Evolutionary conservation across 2,888 invertebrate species (phyloP).

Genomic region (Apocheima hispidaria): DNA sequence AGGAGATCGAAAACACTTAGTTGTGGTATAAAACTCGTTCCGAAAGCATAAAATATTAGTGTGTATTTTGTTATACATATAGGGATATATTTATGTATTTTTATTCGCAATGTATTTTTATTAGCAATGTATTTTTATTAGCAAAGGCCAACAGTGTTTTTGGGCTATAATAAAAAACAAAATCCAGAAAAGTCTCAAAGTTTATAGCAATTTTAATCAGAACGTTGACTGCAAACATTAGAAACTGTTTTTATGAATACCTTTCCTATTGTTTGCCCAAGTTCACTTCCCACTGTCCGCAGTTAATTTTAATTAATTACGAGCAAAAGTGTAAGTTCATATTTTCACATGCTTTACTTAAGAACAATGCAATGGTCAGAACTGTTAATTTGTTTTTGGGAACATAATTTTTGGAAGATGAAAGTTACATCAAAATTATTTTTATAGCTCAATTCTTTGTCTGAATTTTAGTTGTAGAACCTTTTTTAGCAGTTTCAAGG

Average conservation of each 20-base stretch:
- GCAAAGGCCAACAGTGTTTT: neutral
- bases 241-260: slow-evolving; percentile 71
- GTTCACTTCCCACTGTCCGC: slow-evolving; percentile 76
- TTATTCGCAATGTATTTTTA: no score
- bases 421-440: slow-evolving; percentile 38
- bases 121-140: no score
- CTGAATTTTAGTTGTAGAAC: neutral
- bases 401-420: slow-evolving; percentile 42
- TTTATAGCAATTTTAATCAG: slow-evolving; percentile 48
- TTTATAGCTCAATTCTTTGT: slow-evolving; percentile 12
- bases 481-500: slow-evolving; percentile 10
- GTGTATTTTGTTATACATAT: no score
- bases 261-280: slow-evolving; percentile 67
- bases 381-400: slow-evolving; percentile 58
- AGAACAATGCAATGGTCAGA: slow-evolving; percentile 69
- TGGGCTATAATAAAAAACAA: neutral
- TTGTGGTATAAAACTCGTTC: no score
- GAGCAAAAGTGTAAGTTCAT: slow-evolving; percentile 67
- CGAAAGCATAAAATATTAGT: no score
- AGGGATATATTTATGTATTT: no score
- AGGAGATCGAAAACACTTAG: no score
- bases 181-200: slow-evolving; percentile 9
- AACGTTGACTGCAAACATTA: slow-evolving; percentile 58
- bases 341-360: slow-evolving; percentile 79
- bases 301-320: slow-evolving; percentile 77